phyloP scores from a whole-genome alignment of 2,113 vertebrate species.

The Ursus arctos region DNA sequence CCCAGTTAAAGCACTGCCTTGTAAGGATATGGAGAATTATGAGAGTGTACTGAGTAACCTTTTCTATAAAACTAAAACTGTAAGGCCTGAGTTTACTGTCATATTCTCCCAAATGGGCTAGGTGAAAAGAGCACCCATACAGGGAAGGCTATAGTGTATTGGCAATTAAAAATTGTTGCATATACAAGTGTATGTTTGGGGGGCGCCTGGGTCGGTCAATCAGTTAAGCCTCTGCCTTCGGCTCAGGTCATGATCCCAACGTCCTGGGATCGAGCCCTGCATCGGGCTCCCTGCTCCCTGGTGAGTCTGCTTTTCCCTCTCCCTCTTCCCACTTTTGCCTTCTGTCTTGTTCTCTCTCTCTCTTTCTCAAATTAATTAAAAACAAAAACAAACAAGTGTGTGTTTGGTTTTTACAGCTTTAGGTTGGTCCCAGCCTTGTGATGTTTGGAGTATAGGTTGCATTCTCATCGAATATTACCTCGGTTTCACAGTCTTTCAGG shows the following conservation, averaged over 20 bases:
- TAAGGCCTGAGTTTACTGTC: slow-evolving; percentile 7
- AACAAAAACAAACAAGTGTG: neutral
- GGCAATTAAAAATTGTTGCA: neutral
- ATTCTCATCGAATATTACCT: slow-evolving; percentile 98
- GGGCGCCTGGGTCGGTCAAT: neutral
- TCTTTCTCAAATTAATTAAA: neutral
- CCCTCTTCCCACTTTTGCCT: too few species aligned
- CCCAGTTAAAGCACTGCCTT: neutral
- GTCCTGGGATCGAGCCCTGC: neutral
- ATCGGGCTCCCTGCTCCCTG: neutral
- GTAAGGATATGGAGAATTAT: neutral
- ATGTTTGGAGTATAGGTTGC: slow-evolving; percentile 98
- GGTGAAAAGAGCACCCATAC: neutral
- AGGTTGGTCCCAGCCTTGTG: slow-evolving; percentile 97
- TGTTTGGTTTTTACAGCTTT: slow-evolving; percentile 90
- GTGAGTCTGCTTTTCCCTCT: neutral
- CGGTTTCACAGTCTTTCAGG: slow-evolving; percentile 97
- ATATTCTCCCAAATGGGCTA: neutral
- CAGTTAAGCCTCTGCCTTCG: neutral
- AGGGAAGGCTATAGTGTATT: neutral
- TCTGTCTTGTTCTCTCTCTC: too few species aligned
- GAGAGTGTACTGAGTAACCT: neutral
- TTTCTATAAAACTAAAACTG: neutral
- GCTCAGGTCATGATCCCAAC: neutral
- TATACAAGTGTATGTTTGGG: neutral